phyloP scores from a whole-genome alignment of 2,113 vertebrate genomes.

The Rhodinocichla rosea region DNA sequence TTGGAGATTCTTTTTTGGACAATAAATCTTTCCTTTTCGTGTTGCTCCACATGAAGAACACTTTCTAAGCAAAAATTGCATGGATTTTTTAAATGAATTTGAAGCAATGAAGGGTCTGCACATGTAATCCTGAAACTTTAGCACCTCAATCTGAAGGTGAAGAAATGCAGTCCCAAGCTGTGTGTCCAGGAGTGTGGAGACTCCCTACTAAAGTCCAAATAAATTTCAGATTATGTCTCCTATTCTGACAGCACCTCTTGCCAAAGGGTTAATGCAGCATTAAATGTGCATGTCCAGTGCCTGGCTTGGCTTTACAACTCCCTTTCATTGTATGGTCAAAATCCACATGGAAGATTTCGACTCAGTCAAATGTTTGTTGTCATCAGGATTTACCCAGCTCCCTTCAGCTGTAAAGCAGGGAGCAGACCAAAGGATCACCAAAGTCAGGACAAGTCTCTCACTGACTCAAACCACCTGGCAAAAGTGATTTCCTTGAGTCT shows the following conservation, averaged over 20 bases:
- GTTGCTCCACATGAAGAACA: not conserved
- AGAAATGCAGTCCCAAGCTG: not conserved
- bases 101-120: not conserved
- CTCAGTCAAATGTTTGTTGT: not conserved
- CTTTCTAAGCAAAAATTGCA: not conserved
- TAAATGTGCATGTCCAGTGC: not conserved
- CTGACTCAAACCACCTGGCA: not conserved
- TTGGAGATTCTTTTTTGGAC: not conserved
- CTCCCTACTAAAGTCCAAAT: not conserved
- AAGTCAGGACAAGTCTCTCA: not conserved
- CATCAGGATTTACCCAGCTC: not conserved
- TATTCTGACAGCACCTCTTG: not conserved
- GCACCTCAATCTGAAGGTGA: accelerated
- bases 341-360: not conserved
- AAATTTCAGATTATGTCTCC: not conserved
- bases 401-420: not conserved
- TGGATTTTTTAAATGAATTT: not conserved
- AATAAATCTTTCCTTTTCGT: not conserved
- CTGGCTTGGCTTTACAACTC: not conserved
- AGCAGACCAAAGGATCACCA: not conserved
- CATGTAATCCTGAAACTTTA: not conserved
- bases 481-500: not conserved
- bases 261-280: not conserved
- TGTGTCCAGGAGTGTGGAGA: not conserved
- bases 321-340: not conserved